Percentiles rank a stretch among this genome's conserved stretches.
phyloP scores from a whole-genome alignment of 2,797 vertebrate species.

The Perodicticus potto region DNA sequence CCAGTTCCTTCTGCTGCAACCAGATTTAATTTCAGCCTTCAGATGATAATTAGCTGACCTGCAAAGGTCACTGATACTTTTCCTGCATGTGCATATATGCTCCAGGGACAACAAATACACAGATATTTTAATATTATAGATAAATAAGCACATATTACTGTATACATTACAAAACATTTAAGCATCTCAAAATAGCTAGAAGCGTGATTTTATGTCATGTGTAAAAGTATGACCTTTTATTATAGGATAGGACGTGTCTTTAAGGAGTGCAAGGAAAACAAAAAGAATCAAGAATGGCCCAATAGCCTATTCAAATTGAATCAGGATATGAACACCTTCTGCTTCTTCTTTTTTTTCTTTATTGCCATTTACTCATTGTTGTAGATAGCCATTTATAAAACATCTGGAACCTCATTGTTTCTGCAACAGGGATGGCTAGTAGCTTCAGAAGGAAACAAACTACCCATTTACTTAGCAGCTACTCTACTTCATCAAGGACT shows the following conservation, averaged over 20 bases:
- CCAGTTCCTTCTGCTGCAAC: background rate
- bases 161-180: background rate
- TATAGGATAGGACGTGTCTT: background rate
- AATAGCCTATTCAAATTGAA: background rate
- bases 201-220: constrained; percentile 2
- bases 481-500: background rate
- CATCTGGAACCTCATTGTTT: background rate
- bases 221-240: background rate
- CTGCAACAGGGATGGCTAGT: background rate
- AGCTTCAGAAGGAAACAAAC: background rate
- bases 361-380: constrained; percentile 8
- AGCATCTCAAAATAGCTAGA: background rate
- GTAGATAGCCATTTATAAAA: constrained; percentile 45
- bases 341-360: background rate
- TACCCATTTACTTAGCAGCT: background rate
- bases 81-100: background rate
- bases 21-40: constrained; percentile 24
- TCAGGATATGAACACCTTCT: background rate
- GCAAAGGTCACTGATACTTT: background rate
- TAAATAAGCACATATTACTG: background rate
- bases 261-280: background rate
- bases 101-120: background rate
- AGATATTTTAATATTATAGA: background rate
- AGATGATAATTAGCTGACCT: background rate
- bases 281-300: background rate